These are phyloP conservation scores for Ametastegia equiseti DNA, from an alignment of 2,888 invertebrate genomes.

Conservation along the genomic window DNA sequence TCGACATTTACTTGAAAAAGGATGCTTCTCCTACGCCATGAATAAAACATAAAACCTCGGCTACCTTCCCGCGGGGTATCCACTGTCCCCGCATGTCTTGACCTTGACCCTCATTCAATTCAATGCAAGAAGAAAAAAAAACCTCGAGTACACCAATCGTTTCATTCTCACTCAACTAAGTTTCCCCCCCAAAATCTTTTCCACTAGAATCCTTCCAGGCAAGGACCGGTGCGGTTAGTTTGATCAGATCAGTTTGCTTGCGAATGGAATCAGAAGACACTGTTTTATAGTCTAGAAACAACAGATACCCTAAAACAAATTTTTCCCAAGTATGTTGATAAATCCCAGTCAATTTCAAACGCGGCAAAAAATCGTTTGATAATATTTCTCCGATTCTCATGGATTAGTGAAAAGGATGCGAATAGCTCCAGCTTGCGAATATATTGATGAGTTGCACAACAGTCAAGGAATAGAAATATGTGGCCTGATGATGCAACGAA, in stretches of 20 bases:
- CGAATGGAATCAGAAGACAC: background rate
- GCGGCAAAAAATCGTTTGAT: too few relatives aligned
- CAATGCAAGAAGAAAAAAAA: background rate
- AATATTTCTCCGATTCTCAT: background rate
- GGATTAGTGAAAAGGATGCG: too few relatives aligned
- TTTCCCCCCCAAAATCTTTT: background rate
- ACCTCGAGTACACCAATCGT: too few relatives aligned
- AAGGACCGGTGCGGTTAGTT: background rate
- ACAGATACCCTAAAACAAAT: background rate
- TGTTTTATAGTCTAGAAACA: background rate
- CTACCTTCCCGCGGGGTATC: background rate
- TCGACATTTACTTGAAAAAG: background rate
- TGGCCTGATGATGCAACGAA: background rate
- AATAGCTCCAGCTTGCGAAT: conserved; percentile 4
- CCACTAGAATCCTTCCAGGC: background rate
- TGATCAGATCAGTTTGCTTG: background rate
- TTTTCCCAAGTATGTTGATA: background rate
- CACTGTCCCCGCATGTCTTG: conserved; percentile 3
- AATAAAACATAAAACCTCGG: background rate
- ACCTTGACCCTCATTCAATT: conserved; percentile 33
- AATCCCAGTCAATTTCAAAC: too few relatives aligned
- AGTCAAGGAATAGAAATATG: background rate
- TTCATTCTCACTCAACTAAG: background rate
- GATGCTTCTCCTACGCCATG: background rate
- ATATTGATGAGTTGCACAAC: background rate